Evolutionary conservation across 2,888 invertebrate genomes (phyloP), one percentile per base, ranked within the genome.

Genomic region (Xylota segnis): DNA sequence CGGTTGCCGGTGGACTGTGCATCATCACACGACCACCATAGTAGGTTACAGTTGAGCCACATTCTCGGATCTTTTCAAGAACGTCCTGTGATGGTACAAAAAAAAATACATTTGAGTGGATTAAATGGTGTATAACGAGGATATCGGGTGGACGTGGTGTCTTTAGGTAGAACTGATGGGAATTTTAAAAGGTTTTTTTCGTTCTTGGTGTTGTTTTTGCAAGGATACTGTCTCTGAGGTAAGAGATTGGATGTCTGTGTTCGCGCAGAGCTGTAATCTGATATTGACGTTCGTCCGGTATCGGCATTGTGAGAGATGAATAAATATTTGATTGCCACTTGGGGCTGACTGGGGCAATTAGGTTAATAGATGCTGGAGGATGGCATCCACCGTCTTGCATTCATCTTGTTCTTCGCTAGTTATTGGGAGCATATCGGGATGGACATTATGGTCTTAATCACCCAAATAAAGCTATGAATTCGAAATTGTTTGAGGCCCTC

Each of bases 21-120:
- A 97, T 93, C 23, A 97, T 93, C 56, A 97, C 96, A 90, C 96
- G 95, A 5, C 97, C 97, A 1, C 97, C 97, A 90, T 97, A 97
- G 91, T 97, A 98, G 5, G 97, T 97, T 7, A 97, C 95, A 23
- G 97, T 96, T 6, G 97, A 97, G n/a, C 97, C 97, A 90, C 95
- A 96, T 90, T 97, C 97, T 88, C 97, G 94, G 89, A 97, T 97
- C 93, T 97, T 97, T 90, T 96, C 95, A 79, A 98, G 92, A 72
- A 97, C 96, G 90, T 97, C 97, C 89, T 92, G 78, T 16, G 34
- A 2, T 29, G 56, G 18, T 93, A 92, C 0, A 92, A 92, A 5
- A 90, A 90, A 34, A 47, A 56, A 43, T 14, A 3, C 37, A 58
- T 40, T 54, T 71, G 18, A 65, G 47, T 50, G 40, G 71, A 56